Evolutionary conservation across 2,888 invertebrate genomes (phyloP), one percentile per base, ranked within the genome.

Genomic region (Sepiola atlantica): DNA sequence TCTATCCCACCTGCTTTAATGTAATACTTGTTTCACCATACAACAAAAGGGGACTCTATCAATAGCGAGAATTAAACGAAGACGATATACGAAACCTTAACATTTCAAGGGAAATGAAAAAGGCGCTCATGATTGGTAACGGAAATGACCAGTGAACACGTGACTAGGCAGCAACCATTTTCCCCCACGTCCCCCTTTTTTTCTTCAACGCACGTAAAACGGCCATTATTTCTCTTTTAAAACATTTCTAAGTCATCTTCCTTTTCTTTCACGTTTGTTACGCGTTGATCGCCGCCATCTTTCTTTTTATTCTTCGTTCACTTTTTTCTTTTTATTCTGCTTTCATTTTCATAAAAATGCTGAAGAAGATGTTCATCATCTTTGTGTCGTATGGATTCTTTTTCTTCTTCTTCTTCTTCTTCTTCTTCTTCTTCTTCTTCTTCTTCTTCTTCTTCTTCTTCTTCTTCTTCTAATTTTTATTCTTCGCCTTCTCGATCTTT

Each of bases 81-180:
- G 77, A n/a, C 14, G n/a, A 77, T 77, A n/a, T n/a, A 16, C 77
- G 32, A 77, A 32, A n/a, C 77, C n/a, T 21, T 4, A 32, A 77
- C n/a, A 77, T 77, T 77, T n/a, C 77, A 77, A n/a, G n/a, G 32
- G 77, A 77, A 77, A 77, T 77, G 77, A 77, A 77, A 14, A 77
- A n/a, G 32, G n/a, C 16, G n/a, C 1, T 77, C 77, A 32, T n/a
- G n/a, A 77, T n/a, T 77, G 77, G 77, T 32, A n/a, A 16, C 77
- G 77, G 77, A 77, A 77, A n/a, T 77, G 77, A 77, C 77, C 77
- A n/a, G n/a, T 77, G 77, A 32, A 32, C 77, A 77, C 77, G 77
- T 77, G n/a, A 77, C 77, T n/a, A n/a, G 10, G 32, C 77, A 32
- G n/a, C n/a, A 77, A n/a, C 0, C 14, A 32, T n/a, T n/a, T n/a